Evolutionary conservation across 2,888 invertebrate genomes (phyloP), one percentile per base, ranked within the genome.

Genomic region (Byasa hedistus): DNA sequence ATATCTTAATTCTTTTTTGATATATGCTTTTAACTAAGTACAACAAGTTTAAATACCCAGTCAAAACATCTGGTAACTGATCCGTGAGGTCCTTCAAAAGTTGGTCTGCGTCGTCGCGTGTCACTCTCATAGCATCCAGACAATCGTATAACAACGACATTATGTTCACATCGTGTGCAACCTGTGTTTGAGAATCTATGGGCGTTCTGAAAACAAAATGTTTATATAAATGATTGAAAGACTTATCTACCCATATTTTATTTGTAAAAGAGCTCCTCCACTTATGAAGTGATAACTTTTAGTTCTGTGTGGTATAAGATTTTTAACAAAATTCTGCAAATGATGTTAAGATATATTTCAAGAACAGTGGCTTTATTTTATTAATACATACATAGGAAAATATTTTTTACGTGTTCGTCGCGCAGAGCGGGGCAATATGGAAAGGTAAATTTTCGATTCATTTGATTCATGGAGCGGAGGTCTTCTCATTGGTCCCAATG

Each of bases 321-420:
- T 32, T 32, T 32, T 10, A 32, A 32, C 32, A 10, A 7, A 10
- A 32, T 32, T 27, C 10, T 32, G 32, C 10, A 32, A 10, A 32
- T 32, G 32, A 10, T 10, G 7, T 32, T n/a, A n/a, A n/a, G n/a
- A 10, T 32, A 32, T 10, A 32, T 32, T 32, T 32, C 7, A 32
- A 10, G 8, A 32, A 32, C 1, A 32, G 10, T 32, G 7, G 8
- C 32, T 32, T 32, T 32, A 32, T 32, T 32, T 32, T 32, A 32
- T 32, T 54, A 52, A 12, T n/a, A 77, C 81, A 76, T 70, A 91
- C 91, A 85, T 86, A 0, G 91, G 91, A 66, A 91, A 91, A 72
- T 90, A 91, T 74, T 86, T 88, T 63, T 70, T 79, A 22, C 69
- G 76, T 1, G 62, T 67, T 1, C 69, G 70, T 55, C 72, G 72